Evolutionary conservation across 2,113 vertebrate genomes (phyloP), one percentile per base, ranked within the genome.

Genomic region (Climacteris rufus): DNA sequence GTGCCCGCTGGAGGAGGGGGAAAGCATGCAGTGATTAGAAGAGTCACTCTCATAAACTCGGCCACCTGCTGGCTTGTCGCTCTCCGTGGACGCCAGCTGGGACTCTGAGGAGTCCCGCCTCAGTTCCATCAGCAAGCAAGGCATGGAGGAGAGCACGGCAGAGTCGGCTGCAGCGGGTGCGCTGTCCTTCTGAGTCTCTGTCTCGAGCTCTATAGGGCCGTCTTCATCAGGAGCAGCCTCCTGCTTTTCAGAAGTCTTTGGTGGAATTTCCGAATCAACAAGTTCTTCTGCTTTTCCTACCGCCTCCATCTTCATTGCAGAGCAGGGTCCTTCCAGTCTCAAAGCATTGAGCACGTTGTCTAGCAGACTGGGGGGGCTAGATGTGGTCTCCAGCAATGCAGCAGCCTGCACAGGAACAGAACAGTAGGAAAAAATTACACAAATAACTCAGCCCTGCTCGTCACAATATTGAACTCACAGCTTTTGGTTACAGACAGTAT

Each of bases 231-330:
- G 96, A 64, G 93, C 81, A 71, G 97, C 90, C 66, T 98, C 98
- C 50, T 96, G 97, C 94, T 98, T 98, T 91, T 97, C 97, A 84
- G 98, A 97, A 96, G 98, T 96, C 97, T 99, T 99, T 52, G 98
- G 93, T 54, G 98, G 98, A 90, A 97, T 97, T 97, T 99, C 98
- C 15, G 98, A 98, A 97, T 99, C 98, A 86, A 98, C 96, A 96
- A 98, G 98, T 95, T 99, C 98, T 96, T 99, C 98, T 82, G 98
- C 95, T 98, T 99, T 99, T 97, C 98, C 98, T 39, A 96, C 98
- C 90, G 99, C 98, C 97, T 99, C 99, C 99, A 99, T 99, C 98
- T 99, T 99, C 99, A 99, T 99, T 98, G 98, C 98, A 99, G 92
- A 98, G 92, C 95, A 77, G 95, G 94, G 96, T 98, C 95, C 66